Evolutionary conservation across 2,888 invertebrate species (phyloP).

Genomic region (Plebejus melissa): DNA sequence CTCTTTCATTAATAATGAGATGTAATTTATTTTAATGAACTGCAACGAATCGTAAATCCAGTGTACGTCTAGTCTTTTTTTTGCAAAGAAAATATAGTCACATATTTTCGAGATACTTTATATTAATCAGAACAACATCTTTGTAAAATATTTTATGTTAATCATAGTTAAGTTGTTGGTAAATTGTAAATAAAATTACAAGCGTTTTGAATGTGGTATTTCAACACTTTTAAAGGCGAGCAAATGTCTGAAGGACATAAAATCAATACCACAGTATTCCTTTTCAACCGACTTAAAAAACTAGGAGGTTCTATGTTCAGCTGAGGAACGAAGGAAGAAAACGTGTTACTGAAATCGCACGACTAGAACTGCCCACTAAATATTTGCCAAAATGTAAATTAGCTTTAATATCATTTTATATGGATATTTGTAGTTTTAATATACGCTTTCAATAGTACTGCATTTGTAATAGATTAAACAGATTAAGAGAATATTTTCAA

Average conservation of each 20-base stretch:
- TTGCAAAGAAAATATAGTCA: not conserved
- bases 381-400: slow-evolving; percentile 24
- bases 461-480: not conserved
- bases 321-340: not conserved
- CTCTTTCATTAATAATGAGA: not conserved
- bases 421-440: slow-evolving; percentile 1
- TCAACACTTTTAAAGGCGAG: not conserved
- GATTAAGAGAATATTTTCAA: not conserved
- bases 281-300: not conserved
- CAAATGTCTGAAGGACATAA: not conserved
- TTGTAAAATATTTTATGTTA: not conserved
- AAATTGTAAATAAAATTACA: not conserved
- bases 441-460: slow-evolving; percentile 1
- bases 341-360: not conserved
- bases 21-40: not conserved
- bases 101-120: not conserved
- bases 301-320: not conserved
- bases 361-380: slow-evolving; percentile 9
- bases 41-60: not conserved
- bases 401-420: slow-evolving; percentile 19
- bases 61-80: not conserved
- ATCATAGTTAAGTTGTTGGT: not conserved
- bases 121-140: not conserved
- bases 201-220: not conserved
- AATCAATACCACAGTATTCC: not conserved